These are phyloP conservation scores for Synanthedon vespiformis DNA, from an alignment of 2,888 invertebrate genomes.

Conservation along the genomic window DNA sequence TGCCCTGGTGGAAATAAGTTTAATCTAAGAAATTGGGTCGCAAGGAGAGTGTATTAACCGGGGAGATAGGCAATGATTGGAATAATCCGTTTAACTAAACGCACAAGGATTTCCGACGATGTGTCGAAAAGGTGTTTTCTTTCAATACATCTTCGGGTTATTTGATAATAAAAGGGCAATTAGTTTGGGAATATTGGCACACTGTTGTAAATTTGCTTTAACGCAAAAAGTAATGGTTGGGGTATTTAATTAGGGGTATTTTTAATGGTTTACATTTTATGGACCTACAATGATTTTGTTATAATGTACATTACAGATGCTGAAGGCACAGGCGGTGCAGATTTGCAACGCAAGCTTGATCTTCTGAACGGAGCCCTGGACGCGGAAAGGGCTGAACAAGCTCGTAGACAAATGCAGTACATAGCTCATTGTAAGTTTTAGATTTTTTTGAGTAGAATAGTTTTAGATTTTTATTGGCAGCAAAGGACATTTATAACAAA, in stretches of 20 bases:
- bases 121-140: too few species aligned
- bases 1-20: constrained; percentile 37
- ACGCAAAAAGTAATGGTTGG: too few species aligned
- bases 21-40: constrained; percentile 55
- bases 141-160: too few species aligned
- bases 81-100: constrained; percentile 15
- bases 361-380: constrained; percentile 91
- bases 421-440: constrained; percentile 82
- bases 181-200: too few species aligned
- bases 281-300: neutral
- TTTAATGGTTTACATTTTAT: too few species aligned
- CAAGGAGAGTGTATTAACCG: constrained; percentile 24
- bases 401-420: constrained; percentile 82
- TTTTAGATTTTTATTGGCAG: too few species aligned
- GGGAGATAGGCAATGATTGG: constrained; percentile 27
- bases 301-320: constrained; percentile 73
- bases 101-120: neutral
- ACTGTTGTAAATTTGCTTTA: too few species aligned
- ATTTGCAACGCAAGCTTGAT: constrained; percentile 90
- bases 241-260: too few species aligned
- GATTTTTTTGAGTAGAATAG: too few species aligned
- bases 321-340: constrained; percentile 84
- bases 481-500: too few species aligned
- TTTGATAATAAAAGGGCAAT: too few species aligned
- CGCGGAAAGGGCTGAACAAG: constrained; percentile 85